Percentiles rank a stretch among this genome's conserved stretches.
Conservation (phyloP, 1,140 invertebrate species). For the Cyrtorhinus lividipennis region DNA sequence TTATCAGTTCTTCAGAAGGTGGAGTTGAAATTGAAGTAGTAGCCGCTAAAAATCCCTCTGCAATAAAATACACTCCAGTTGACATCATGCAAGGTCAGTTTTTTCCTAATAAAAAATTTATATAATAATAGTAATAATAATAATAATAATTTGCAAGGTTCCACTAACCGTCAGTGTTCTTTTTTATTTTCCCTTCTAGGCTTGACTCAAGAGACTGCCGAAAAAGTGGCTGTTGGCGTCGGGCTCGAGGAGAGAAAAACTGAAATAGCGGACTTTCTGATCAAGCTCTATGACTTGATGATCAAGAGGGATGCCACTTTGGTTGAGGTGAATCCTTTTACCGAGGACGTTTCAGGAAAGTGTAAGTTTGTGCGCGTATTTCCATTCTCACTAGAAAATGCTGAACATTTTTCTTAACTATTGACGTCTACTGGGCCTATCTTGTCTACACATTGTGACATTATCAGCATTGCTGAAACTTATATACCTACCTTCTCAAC, state of each 20-base stretch:
- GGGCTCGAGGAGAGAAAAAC: constrained; percentile 56
- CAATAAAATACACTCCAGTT: constrained; percentile 80
- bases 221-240: constrained; percentile 55
- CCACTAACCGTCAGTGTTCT: too few species aligned
- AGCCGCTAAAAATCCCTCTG: constrained; percentile 73
- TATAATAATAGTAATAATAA: too few species aligned
- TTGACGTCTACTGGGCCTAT: too few species aligned
- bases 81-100: constrained; percentile 56
- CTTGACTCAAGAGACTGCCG: constrained; percentile 56
- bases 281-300: constrained; percentile 77
- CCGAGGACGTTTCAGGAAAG: constrained; percentile 69
- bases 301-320: constrained; percentile 79
- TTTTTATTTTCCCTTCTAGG: too few species aligned
- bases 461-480: too few species aligned
- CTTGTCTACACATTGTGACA: too few species aligned
- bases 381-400: too few species aligned
- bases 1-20: constrained; percentile 86
- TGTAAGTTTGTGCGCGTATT: constrained; percentile 40
- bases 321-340: constrained; percentile 90
- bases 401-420: too few species aligned
- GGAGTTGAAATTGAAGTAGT: constrained; percentile 94
- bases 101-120: not conserved
- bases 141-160: too few species aligned
- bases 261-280: constrained; percentile 60
- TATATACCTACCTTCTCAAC: too few species aligned